Evolutionary conservation across 2,888 invertebrate species (phyloP), one percentile per base, ranked within the genome.

Genomic region (Rhagium mordax): DNA sequence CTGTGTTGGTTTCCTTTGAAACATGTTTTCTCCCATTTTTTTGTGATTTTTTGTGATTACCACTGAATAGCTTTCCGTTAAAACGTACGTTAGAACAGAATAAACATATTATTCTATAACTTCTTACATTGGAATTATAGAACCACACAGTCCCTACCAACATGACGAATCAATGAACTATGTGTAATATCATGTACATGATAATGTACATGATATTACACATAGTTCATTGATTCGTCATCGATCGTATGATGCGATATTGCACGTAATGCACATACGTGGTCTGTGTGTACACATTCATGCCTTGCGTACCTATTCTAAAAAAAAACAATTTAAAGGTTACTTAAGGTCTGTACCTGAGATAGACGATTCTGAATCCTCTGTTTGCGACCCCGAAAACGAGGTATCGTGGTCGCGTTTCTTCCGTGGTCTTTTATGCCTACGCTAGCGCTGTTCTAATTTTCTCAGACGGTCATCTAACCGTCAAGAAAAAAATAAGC

Each of bases 1-100:
- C n/a, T n/a, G n/a, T n/a, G n/a, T n/a, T n/a, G n/a, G n/a, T n/a
- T n/a, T n/a, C n/a, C n/a, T n/a, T n/a, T n/a, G n/a, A n/a, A n/a
- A n/a, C n/a, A n/a, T n/a, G n/a, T n/a, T n/a, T n/a, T n/a, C n/a
- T 55, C 21, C 24, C 13, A 24, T 24, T 21, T 55, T n/a, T n/a
- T n/a, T n/a, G n/a, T n/a, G n/a, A n/a, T n/a, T n/a, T n/a, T n/a
- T 21, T 55, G 55, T 55, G 10, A 55, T 55, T 24, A 55, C 55
- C 21, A 55, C 55, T 55, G 55, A 55, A 20, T 24, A 55, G 21
- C 55, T 21, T 24, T 55, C 55, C 55, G 55, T 55, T 55, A 55
- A 20, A 55, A n/a, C n/a, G n/a, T n/a, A n/a, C n/a, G n/a, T n/a
- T n/a, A n/a, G n/a, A n/a, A 55, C n/a, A 21, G n/a, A 24, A 4